phyloP scores from a whole-genome alignment of 2,797 vertebrate species.

The Cygnus olor region DNA sequence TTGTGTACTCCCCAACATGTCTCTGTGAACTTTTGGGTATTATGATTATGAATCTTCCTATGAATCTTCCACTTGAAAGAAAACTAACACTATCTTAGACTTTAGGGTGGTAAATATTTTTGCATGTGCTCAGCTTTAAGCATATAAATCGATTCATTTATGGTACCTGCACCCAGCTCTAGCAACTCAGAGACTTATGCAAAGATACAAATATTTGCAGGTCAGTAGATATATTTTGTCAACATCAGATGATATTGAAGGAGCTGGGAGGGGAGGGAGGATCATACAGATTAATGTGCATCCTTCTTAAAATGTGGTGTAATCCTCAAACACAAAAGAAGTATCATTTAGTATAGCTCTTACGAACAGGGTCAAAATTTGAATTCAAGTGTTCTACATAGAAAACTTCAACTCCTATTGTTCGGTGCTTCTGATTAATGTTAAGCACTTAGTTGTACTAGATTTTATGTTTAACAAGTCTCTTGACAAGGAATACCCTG shows the following conservation, averaged over 20 bases:
- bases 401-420: neutral
- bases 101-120: neutral
- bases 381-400: neutral
- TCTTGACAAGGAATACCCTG: neutral
- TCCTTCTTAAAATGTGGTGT: neutral
- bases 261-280: fast-evolving
- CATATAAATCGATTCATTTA: neutral
- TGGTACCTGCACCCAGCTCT: neutral
- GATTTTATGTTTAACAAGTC: neutral
- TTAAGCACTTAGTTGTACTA: neutral
- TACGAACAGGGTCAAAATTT: neutral
- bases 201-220: neutral
- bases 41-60: neutral
- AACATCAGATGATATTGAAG: neutral
- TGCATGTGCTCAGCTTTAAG: neutral
- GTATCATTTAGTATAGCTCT: neutral
- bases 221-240: neutral
- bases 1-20: neutral
- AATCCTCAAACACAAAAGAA: neutral
- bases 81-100: neutral
- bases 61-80: neutral
- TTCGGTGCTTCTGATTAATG: neutral
- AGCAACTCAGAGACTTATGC: neutral
- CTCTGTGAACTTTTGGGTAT: neutral
- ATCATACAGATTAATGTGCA: fast-evolving